Conservation (phyloP, 2,797 vertebrate species). For the Myotis findleyi region DNA sequence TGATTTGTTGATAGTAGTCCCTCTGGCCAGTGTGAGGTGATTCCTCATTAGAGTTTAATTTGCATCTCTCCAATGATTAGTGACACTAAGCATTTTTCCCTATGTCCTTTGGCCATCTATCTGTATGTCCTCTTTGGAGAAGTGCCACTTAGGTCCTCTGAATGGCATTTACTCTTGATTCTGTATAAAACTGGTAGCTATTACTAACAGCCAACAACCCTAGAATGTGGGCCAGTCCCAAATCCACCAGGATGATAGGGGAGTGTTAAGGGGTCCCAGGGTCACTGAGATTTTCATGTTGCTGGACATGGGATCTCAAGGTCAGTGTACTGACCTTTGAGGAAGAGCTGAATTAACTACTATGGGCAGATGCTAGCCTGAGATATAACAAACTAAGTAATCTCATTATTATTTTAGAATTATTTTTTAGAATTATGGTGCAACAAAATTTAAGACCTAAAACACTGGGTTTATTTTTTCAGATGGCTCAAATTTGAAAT, state of each 20-base stretch:
- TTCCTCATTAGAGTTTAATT: background rate
- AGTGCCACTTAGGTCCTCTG: background rate
- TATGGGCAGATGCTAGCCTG: background rate
- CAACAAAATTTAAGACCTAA: conserved; percentile 18
- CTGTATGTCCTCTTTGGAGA: background rate
- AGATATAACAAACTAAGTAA: background rate
- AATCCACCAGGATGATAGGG: background rate
- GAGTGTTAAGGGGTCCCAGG: background rate
- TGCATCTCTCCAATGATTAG: background rate
- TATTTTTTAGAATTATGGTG: conserved; percentile 10
- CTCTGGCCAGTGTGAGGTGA: background rate
- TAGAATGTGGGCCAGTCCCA: background rate
- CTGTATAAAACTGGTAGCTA: background rate
- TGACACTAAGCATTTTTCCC: background rate
- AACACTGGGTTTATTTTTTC: background rate
- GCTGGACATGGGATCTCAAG: background rate
- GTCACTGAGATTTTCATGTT: conserved; percentile 9
- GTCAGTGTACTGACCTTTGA: background rate
- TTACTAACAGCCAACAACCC: background rate
- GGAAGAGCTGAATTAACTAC: background rate
- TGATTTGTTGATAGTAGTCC: background rate
- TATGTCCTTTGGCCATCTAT: background rate
- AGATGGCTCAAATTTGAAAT: conserved; percentile 40
- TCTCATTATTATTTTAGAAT: background rate
- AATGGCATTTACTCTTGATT: background rate